Evolutionary conservation across 2,113 vertebrate species (phyloP), one percentile per base, ranked within the genome.

Genomic region (Xiphias gladius): DNA sequence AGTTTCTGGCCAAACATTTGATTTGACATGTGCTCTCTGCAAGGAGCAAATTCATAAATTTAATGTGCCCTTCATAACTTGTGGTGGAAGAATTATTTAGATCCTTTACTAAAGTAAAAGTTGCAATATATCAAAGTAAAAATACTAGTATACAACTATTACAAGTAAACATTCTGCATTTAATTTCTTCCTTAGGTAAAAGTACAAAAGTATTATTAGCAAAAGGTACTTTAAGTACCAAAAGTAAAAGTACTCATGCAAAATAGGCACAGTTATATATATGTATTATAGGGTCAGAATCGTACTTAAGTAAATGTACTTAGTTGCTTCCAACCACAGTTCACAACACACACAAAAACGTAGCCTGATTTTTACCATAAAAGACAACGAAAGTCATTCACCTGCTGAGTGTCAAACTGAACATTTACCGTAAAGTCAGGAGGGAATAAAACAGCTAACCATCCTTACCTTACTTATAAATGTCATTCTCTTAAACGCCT

Each of bases 381-480:
- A n/a, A 41, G 17, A 75, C 14, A 76, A 67, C 57, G 5, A 62
- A 39, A 78, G 13, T 64, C 2, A 8, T 71, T 57, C 68, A 61
- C 14, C 35, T 75, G 55, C 48, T 24, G 22, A 59, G 65, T 69
- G 52, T 59, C 39, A 24, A 62, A 37, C 63, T 68, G 41, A 81
- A 61, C 66, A 71, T 82, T 52, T 57, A 96, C 93, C 91, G 84
- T 92, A 93, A 94, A 95, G 95, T 91, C 94, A 95, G 89, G 68
- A 84, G 58, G 58, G n/a, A 74, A 61, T 12, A 64, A 41, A 57
- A 43, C 80, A 63, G 61, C 65, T 63, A 54, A 74, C 54, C 16
- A 50, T 59, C 75, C 59, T 83, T 73, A 80, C 64, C 67, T 83
- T 39, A 83, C 87, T 91, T 79, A 68, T 68, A 61, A 82, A 80